A percentile compares a stretch with the other conserved stretches of the same genome.
Evolutionary conservation across 2,797 vertebrate species (phyloP).

Genomic region (Cheirogaleus major): DNA sequence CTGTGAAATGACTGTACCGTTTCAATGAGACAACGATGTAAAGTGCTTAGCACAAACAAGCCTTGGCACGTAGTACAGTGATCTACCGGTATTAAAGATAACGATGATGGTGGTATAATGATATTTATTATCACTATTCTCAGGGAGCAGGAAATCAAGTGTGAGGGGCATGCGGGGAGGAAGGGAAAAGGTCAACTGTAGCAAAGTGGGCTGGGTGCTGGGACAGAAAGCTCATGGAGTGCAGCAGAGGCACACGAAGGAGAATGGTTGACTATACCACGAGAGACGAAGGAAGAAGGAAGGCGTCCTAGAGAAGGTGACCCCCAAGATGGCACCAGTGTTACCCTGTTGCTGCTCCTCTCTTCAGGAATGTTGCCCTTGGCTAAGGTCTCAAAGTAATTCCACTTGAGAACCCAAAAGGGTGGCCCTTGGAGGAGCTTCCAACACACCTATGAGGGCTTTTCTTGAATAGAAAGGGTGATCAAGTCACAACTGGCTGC

Average conservation of each 20-base stretch:
- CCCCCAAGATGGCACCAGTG: not conserved
- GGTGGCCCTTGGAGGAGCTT: not conserved
- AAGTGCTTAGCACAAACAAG: not conserved
- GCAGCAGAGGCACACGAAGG: not conserved
- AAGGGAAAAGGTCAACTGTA: not conserved
- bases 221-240: not conserved
- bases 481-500: not conserved
- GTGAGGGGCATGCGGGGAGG: too few relatives aligned
- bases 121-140: not conserved
- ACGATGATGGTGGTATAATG: not conserved
- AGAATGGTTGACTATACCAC: not conserved
- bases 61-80: not conserved
- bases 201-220: not conserved
- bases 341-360: not conserved
- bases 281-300: not conserved
- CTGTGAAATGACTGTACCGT: not conserved
- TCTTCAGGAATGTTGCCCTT: not conserved
- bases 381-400: not conserved
- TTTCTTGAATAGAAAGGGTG: not conserved
- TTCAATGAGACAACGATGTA: not conserved
- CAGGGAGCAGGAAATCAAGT: not conserved
- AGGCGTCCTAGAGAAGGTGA: not conserved
- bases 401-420: not conserved
- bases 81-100: not conserved
- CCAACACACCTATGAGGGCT: not conserved